Evolutionary conservation across 2,113 vertebrate genomes (phyloP), one percentile per base, ranked within the genome.

Genomic region (Pleuronectes platessa): DNA sequence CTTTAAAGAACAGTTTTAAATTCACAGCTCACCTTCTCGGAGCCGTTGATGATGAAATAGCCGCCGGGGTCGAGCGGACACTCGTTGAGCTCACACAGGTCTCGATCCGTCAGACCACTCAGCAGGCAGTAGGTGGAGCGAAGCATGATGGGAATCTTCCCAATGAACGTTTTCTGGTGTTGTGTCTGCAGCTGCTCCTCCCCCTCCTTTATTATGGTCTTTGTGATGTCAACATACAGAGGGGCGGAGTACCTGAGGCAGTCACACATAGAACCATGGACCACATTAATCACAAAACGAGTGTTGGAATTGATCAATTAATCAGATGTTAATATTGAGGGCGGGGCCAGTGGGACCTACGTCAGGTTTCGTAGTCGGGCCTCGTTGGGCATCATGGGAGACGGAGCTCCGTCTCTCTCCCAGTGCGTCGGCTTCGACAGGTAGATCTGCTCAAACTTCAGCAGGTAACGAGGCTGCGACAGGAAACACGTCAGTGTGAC

Each of bases 391-490:
- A 98, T 99, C 98, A 99, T 99, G 56, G 98, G 97, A 2, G 97
- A 99, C 0, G 98, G 98, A 5, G 98, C 98, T 7, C 98, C 98
- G 59, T 99, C 98, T 93, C 97, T 95, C 89, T 99, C 98, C 98
- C 98, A 99, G 61, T 99, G 97, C 0, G 98, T 99, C 49, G 98
- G 98, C 71, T 99, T 99, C 54, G 98, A 99, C 62, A 99, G 91
- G 69, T 99, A 99, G 89, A 99, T 99, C 87, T 99, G 98, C 85
- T 99, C 98, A 86, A 99, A 99, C 91, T 99, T 99, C 90, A 99
- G 56, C 76, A 99, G 92, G 79, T 96, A 99, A 0, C 98, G 95
- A 31, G 98, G 98, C 98, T 99, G 86, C 42, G 58, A 74, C 4
- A 58, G 15, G 21, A 31, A 47, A 26, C 5, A 64, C 1, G 26